Evolutionary conservation across 2,888 invertebrate species (phyloP).

Genomic region (Parnassius smintheus): DNA sequence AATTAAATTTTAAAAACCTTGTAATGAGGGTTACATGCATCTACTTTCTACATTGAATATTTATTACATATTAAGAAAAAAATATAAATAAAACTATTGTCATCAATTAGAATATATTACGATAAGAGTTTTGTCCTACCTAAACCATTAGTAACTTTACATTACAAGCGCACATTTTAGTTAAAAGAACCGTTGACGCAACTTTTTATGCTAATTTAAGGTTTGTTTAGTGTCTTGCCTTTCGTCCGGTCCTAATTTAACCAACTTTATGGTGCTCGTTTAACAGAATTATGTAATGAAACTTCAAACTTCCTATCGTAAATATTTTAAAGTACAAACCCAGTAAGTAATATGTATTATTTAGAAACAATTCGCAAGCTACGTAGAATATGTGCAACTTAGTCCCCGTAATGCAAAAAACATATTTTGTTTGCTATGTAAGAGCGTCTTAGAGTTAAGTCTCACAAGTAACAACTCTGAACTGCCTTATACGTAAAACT

Average conservation of each 20-base stretch:
- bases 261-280: slow-evolving; percentile 16
- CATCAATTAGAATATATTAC: slow-evolving; percentile 1
- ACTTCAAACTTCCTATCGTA: slow-evolving; percentile 2
- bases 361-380: neutral
- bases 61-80: neutral
- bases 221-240: slow-evolving; percentile 16
- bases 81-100: neutral
- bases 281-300: slow-evolving; percentile 3
- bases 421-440: too few relatives aligned
- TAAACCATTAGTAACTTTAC: neutral
- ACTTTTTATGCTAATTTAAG: slow-evolving; percentile 7
- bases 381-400: too few relatives aligned
- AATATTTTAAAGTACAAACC: slow-evolving; percentile 20
- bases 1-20: neutral
- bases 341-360: neutral
- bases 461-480: too few relatives aligned
- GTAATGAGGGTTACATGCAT: neutral
- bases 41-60: neutral
- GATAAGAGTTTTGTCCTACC: neutral
- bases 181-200: neutral
- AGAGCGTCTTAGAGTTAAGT: too few relatives aligned
- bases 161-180: neutral
- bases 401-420: too few relatives aligned
- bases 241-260: neutral
- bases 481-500: too few relatives aligned